Conservation (phyloP, 2,888 invertebrate species). For the Leucoptera coffeella region DNA sequence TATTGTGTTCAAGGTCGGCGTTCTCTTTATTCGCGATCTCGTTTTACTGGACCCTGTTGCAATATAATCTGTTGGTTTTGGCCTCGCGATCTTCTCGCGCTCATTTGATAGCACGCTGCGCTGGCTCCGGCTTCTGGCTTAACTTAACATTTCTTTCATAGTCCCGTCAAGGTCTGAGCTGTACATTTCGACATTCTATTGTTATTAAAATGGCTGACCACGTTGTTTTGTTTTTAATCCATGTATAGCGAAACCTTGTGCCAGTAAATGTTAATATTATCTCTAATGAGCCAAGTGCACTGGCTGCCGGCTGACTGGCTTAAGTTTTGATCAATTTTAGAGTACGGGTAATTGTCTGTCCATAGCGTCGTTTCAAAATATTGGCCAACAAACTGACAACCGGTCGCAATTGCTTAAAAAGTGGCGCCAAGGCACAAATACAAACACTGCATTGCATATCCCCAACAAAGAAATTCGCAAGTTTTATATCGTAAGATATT, state of each 20-base stretch:
- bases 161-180: conserved; percentile 16
- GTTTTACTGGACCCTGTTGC: conserved; percentile 47
- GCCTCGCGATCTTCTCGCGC: conserved; percentile 41
- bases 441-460: no score
- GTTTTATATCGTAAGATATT: no score
- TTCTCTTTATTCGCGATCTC: conserved; percentile 51
- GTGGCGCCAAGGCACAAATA: no score
- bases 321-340: no score
- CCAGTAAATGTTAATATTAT: no score
- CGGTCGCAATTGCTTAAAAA: no score
- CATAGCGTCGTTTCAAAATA: no score
- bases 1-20: conserved; percentile 45
- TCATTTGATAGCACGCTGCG: conserved; percentile 38
- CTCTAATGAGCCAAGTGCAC: no score
- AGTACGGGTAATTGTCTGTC: no score
- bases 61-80: conserved; percentile 34
- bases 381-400: no score
- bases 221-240: conserved; percentile 1
- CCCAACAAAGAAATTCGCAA: no score
- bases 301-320: no score
- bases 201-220: conserved; percentile 5
- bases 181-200: conserved; percentile 10
- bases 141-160: conserved; percentile 26
- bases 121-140: conserved; percentile 32
- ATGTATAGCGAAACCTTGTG: conserved; percentile 3